These are phyloP conservation scores for Enteromius paludinosus DNA, from an alignment of 2,797 vertebrate genomes.

Conservation along the genomic window DNA sequence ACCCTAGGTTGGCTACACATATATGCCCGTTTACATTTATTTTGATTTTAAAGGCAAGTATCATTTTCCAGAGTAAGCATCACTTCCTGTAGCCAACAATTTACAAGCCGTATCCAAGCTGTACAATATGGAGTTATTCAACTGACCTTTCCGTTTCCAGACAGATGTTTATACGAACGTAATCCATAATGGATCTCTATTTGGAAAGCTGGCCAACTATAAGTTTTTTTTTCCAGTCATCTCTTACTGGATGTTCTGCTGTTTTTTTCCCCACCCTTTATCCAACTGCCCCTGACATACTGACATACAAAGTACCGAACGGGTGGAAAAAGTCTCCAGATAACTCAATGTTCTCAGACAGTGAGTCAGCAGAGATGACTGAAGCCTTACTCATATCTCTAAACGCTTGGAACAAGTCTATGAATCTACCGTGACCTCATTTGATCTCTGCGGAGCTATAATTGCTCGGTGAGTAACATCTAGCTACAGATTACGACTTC, in stretches of 20 bases:
- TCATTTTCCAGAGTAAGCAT: neutral
- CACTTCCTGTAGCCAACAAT: conserved; percentile 9
- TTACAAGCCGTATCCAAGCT: conserved; percentile 13
- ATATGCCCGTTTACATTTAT: neutral
- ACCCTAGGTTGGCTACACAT: too few relatives aligned
- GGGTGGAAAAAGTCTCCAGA: conserved; percentile 55
- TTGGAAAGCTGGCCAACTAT: conserved; percentile 42
- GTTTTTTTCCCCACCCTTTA: conserved; percentile 36
- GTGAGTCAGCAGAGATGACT: conserved; percentile 70
- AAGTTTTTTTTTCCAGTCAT: conserved; percentile 42
- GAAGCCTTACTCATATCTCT: conserved; percentile 63
- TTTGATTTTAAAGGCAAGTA: conserved; percentile 5
- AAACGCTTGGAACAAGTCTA: conserved; percentile 69
- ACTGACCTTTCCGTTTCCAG: conserved; percentile 37
- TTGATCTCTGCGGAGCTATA: neutral
- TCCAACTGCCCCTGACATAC: conserved; percentile 46
- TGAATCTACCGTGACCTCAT: conserved; percentile 32
- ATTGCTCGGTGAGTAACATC: conserved; percentile 2
- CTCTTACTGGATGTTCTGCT: conserved; percentile 48
- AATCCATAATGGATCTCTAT: conserved; percentile 29
- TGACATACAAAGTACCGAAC: conserved; percentile 48
- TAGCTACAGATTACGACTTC: conserved; percentile 5
- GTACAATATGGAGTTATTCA: conserved; percentile 22
- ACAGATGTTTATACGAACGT: conserved; percentile 38
- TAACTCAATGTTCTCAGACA: conserved; percentile 66